Base-by-base conservation (phyloP, 1,140 invertebrate species). In the Oryzaephilus surinamensis region DNA sequence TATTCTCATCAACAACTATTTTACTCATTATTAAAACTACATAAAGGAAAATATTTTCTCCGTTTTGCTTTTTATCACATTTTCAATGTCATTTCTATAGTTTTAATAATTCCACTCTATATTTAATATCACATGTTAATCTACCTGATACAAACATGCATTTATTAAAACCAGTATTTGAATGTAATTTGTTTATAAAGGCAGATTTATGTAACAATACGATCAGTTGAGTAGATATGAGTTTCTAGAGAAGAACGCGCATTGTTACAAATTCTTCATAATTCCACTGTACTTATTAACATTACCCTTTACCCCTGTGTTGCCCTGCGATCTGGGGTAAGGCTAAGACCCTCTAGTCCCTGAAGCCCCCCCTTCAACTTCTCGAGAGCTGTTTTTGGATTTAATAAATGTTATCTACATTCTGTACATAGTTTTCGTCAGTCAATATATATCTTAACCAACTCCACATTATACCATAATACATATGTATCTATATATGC, bases 331-430 rank as follows among this genome's bases (percentile, higher is more conserved):
- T 34, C 32, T 34, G 3, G 30, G 8, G n/a, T 26, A n/a, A n/a
- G n/a, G n/a, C n/a, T n/a, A n/a, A n/a, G n/a, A 6, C 38, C 38
- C 38, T 17, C 17, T 12, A 30, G 20, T 7, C 40, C 21, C 17
- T 24, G 23, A 15, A 13, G 35, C 29, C 35, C 7, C 26, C 16
- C 16, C 18, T 13, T 11, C 12, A 46, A 44, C 45, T 50, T 43
- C 44, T 32, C 28, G 33, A 41, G 38, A 38, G 40, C 34, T 36
- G 48, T 43, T 50, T 48, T 49, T 49, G 42, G 42, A 50, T 47
- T 44, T 48, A 50, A 52, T 52, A 50, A 52, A 52, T 50, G 40
- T 52, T 45, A 52, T 50, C 48, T 45, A 44, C 44, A 52, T 52
- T 52, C 51, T 41, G 31, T 14, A 37, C 51, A 50, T 52, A 52